A percentile compares a stretch with the other conserved stretches of the same genome.
Conservation (phyloP, 2,113 vertebrate genomes). For the Verasper variegatus region DNA sequence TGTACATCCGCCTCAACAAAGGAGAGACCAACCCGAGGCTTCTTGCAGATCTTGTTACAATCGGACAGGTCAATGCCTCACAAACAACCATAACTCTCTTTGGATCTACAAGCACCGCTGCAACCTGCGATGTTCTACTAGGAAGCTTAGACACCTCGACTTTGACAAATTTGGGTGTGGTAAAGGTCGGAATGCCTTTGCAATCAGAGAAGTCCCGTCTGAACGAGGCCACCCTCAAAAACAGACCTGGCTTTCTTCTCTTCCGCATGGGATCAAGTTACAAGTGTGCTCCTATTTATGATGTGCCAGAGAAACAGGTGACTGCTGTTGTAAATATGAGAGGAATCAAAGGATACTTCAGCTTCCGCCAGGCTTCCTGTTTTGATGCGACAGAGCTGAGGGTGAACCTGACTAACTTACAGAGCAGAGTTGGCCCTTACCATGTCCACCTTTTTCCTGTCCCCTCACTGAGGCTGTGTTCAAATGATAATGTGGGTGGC, state of each 20-base stretch:
- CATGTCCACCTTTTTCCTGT: constrained; percentile 83
- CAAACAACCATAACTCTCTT: constrained; percentile 53
- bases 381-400: constrained; percentile 80
- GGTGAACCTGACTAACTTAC: constrained; percentile 77
- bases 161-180: constrained; percentile 61
- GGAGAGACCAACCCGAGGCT: constrained; percentile 40
- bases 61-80: constrained; percentile 51
- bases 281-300: constrained; percentile 74
- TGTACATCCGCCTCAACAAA: constrained; percentile 76
- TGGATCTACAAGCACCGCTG: constrained; percentile 47
- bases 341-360: constrained; percentile 78
- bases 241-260: constrained; percentile 63
- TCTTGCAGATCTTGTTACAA: constrained; percentile 72
- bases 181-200: constrained; percentile 72
- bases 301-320: constrained; percentile 72
- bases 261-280: constrained; percentile 49
- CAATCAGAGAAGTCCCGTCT: constrained; percentile 70
- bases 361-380: constrained; percentile 80
- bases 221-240: constrained; percentile 31
- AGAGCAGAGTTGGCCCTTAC: constrained; percentile 62
- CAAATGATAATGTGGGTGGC: constrained; percentile 78
- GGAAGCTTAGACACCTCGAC: constrained; percentile 33
- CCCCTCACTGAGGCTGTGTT: constrained; percentile 74
- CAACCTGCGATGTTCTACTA: constrained; percentile 64
- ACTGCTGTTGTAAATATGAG: constrained; percentile 79